A percentile compares a stretch with the other conserved stretches of the same genome.
These are phyloP conservation scores for Bryconaethiops microstoma DNA, from an alignment of 2,797 vertebrate genomes.

Conservation along the genomic window DNA sequence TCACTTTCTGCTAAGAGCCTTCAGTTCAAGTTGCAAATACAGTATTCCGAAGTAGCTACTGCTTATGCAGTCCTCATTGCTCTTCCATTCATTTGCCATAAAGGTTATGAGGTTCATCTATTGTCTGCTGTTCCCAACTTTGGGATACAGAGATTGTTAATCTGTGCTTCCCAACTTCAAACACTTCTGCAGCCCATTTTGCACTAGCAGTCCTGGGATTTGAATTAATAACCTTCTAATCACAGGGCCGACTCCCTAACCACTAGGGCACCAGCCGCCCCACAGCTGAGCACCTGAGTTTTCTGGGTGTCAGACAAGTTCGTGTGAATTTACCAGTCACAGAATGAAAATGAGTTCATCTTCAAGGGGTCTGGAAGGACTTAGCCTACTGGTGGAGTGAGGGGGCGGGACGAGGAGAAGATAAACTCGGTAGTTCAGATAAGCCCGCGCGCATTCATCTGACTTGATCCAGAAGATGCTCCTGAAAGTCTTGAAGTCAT, in stretches of 20 bases:
- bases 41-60: neutral
- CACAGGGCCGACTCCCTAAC: no score
- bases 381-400: neutral
- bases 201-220: no score
- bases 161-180: no score
- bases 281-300: no score
- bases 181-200: no score
- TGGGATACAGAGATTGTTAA: no score
- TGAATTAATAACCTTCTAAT: no score
- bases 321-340: no score
- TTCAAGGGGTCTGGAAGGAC: neutral
- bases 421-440: slow-evolving; percentile 6
- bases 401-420: slow-evolving; percentile 4
- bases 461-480: neutral
- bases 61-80: neutral
- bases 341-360: neutral
- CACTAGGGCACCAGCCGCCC: no score
- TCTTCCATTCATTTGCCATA: neutral
- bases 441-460: neutral
- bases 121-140: no score
- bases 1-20: neutral
- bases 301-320: no score
- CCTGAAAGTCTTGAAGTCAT: neutral
- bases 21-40: neutral
- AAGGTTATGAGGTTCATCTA: no score